Conservation (phyloP, 2,113 vertebrate genomes). For the Ictidomys tridecemlineatus region DNA sequence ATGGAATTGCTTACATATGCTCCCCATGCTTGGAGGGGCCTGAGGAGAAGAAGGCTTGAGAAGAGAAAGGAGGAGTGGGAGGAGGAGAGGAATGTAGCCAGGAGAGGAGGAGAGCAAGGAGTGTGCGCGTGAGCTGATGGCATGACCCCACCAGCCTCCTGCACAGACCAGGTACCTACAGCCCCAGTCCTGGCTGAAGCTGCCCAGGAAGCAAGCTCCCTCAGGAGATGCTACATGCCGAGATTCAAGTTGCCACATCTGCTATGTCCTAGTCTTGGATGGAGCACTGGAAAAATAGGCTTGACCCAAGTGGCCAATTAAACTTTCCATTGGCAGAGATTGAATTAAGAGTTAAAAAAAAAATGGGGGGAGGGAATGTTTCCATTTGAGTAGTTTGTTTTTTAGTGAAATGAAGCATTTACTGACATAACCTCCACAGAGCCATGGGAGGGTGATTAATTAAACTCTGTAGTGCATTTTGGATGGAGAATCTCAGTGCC, state of each 20-base stretch:
- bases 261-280: background rate
- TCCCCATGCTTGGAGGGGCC: background rate
- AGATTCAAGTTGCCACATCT: background rate
- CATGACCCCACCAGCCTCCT: rapidly evolving
- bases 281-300: conserved; percentile 22
- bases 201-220: background rate
- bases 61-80: no score
- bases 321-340: conserved; percentile 64
- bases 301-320: conserved; percentile 69
- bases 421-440: background rate
- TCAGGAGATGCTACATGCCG: rapidly evolving
- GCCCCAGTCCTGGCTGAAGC: rapidly evolving
- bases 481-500: background rate
- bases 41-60: background rate
- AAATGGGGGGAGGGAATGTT: conserved; percentile 22
- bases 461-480: background rate
- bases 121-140: rapidly evolving
- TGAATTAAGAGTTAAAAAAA: conserved; percentile 16
- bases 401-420: conserved; percentile 65
- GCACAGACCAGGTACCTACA: rapidly evolving
- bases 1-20: background rate
- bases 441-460: background rate
- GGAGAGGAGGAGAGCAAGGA: background rate
- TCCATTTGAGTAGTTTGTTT: conserved; percentile 63
- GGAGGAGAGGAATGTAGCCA: rapidly evolving